Conservation (phyloP, 2,888 invertebrate genomes). For the Eupeodes luniger region DNA sequence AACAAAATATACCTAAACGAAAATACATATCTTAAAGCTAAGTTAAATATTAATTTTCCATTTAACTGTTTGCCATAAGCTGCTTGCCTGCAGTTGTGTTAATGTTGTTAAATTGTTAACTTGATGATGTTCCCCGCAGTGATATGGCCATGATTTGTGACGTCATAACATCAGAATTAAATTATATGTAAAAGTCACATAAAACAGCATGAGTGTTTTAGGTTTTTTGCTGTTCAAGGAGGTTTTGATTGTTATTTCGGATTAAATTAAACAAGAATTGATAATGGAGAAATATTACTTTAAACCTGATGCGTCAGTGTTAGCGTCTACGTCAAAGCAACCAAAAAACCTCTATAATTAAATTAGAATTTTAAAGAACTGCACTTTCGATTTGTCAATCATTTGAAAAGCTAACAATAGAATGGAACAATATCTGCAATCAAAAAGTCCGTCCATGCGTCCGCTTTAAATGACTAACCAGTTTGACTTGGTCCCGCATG, state of each 20-base stretch:
- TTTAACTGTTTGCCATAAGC: conserved; percentile 12
- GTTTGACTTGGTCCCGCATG: conserved; percentile 60
- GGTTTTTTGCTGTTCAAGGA: too few relatives aligned
- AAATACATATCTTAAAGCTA: background rate
- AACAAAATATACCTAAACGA: background rate
- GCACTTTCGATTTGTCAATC: conserved; percentile 47
- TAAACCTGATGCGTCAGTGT: background rate
- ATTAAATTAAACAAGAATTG: background rate
- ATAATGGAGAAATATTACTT: background rate
- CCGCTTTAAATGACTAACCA: conserved; percentile 55
- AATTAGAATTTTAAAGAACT: background rate
- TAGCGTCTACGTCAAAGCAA: background rate
- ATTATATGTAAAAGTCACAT: background rate
- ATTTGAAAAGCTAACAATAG: conserved; percentile 28
- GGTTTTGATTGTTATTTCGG: background rate
- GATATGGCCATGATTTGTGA: conserved; percentile 53
- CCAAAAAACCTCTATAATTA: background rate
- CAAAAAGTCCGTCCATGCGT: background rate
- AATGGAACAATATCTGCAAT: conserved; percentile 41
- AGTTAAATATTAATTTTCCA: conserved; percentile 37
- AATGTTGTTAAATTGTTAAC: conserved; percentile 9
- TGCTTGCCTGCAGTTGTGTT: conserved; percentile 26
- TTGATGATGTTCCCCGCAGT: background rate
- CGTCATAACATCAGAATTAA: conserved; percentile 40
- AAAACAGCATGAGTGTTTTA: conserved; percentile 4